Conservation (phyloP, 2,797 vertebrate genomes). For the Botia kubotai region DNA sequence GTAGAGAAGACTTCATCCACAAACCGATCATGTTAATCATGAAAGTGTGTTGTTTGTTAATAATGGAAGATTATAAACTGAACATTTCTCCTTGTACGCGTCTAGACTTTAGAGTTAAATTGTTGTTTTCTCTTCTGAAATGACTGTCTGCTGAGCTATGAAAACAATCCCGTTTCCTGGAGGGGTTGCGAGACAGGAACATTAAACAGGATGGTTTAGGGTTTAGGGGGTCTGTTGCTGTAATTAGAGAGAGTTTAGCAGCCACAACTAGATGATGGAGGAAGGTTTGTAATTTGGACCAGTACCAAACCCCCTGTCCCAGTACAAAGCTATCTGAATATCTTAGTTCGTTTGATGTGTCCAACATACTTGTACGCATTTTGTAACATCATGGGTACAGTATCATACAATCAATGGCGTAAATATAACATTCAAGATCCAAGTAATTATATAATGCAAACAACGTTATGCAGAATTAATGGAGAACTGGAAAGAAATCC, state of each 20-base stretch:
- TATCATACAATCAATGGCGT: not conserved
- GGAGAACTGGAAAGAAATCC: not conserved
- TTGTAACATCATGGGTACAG: not conserved
- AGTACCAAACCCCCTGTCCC: constrained; percentile 38
- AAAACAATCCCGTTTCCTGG: constrained; percentile 70
- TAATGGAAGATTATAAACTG: not conserved
- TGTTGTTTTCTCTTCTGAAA: constrained; percentile 62
- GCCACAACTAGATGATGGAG: constrained; percentile 54
- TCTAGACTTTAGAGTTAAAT: constrained; percentile 61
- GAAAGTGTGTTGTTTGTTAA: no score
- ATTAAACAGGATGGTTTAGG: constrained; percentile 67
- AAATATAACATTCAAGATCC: not conserved
- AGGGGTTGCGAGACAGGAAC: constrained; percentile 65
- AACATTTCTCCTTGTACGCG: constrained; percentile 10
- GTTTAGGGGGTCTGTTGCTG: constrained; percentile 51
- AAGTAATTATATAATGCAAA: not conserved
- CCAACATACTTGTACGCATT: not conserved
- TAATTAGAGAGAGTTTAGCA: constrained; percentile 53
- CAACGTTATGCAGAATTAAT: not conserved
- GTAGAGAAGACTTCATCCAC: no score
- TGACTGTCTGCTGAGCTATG: constrained; percentile 70
- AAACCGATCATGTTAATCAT: no score
- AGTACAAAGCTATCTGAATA: constrained; percentile 12
- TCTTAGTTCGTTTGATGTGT: not conserved
- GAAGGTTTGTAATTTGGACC: constrained; percentile 63